These are phyloP conservation scores for Phalacrocorax carbo DNA, from an alignment of 2,113 vertebrate genomes.

Conservation along the genomic window DNA sequence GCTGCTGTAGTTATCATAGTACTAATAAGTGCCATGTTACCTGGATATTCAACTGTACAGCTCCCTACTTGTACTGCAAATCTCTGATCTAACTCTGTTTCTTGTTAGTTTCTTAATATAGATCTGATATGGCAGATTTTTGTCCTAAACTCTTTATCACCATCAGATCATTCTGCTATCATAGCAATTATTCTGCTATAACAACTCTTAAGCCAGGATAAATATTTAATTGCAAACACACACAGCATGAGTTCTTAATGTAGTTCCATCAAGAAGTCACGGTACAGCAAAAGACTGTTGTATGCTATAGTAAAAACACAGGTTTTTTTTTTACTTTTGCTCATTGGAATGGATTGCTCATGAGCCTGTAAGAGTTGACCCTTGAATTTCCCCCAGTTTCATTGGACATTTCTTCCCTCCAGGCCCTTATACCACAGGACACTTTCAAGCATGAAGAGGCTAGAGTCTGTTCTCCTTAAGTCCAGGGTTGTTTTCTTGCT, in stretches of 20 bases:
- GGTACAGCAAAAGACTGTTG: not conserved
- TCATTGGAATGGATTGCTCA: not conserved
- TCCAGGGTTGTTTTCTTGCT: not conserved
- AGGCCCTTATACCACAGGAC: not conserved
- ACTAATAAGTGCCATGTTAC: not conserved
- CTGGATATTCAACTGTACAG: not conserved
- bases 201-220: not conserved
- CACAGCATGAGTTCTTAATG: not conserved
- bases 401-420: not conserved
- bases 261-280: not conserved
- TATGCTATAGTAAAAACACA: not conserved
- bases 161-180: not conserved
- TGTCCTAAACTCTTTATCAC: not conserved
- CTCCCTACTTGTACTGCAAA: not conserved
- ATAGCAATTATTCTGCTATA: not conserved
- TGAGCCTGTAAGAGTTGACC: not conserved
- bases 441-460: not conserved
- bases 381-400: not conserved
- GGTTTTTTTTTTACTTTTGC: not conserved
- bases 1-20: not conserved
- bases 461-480: not conserved
- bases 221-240: slow-evolving; percentile 37
- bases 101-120: not conserved
- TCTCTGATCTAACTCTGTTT: not conserved
- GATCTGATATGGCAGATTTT: not conserved